Percentiles rank a stretch among this genome's conserved stretches.
These are phyloP conservation scores for Margarornis squamiger DNA, from an alignment of 2,797 vertebrate genomes.

Conservation along the genomic window DNA sequence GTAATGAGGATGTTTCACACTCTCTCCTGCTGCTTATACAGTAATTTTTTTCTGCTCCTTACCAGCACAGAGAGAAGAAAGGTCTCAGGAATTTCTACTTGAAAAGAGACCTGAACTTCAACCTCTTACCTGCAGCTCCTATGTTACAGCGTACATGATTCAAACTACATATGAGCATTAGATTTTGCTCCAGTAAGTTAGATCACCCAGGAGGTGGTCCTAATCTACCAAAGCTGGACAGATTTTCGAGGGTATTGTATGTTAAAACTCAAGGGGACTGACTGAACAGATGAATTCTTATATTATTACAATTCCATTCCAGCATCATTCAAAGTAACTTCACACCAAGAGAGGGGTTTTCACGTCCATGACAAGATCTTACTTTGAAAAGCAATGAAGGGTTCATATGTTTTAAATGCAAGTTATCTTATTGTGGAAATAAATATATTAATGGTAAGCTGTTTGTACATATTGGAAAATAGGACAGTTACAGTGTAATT, in stretches of 20 bases:
- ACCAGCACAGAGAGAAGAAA: not conserved
- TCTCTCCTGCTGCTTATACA: not conserved
- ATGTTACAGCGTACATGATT: rapidly evolving
- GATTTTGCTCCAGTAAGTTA: not conserved
- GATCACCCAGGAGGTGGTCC: not conserved
- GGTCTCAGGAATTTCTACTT: not conserved
- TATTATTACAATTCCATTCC: not conserved
- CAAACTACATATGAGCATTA: rapidly evolving
- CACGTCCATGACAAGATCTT: not conserved
- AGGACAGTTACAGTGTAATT: not conserved
- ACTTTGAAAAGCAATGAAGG: not conserved
- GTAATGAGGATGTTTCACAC: not conserved
- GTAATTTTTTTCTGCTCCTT: not conserved
- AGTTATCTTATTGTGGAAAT: not conserved
- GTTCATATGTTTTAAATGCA: not conserved
- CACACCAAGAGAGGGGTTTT: not conserved
- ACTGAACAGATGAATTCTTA: not conserved
- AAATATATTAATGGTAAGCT: not conserved
- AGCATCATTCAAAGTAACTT: not conserved
- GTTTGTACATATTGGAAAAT: not conserved
- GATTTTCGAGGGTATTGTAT: not conserved
- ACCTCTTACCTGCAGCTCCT: not conserved
- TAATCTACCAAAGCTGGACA: not conserved
- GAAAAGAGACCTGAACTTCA: not conserved
- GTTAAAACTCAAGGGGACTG: not conserved